Percentiles rank a stretch among this genome's conserved stretches.
These are phyloP conservation scores for Turdus rufiventris DNA, from an alignment of 2,113 vertebrate genomes.

Conservation along the genomic window DNA sequence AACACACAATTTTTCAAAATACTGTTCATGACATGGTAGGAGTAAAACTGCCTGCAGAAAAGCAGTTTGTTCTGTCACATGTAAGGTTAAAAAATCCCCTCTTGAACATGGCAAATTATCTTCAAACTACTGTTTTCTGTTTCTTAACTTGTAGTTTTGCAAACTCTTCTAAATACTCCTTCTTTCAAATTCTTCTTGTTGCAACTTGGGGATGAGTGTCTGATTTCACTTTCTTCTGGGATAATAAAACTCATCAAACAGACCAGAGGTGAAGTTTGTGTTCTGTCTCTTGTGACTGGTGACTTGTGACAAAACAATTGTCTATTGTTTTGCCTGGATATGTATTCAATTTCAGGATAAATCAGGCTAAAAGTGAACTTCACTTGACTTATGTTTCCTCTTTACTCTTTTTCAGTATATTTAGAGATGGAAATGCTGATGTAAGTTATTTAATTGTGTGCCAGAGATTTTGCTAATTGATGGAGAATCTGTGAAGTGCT, in stretches of 20 bases:
- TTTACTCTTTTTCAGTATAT: not conserved
- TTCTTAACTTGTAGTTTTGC: not conserved
- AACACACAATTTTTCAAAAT: not conserved
- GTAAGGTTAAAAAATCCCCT: not conserved
- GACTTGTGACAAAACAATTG: no score
- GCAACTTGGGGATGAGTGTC: not conserved
- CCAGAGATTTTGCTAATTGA: slow-evolving; percentile 1
- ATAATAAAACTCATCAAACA: not conserved
- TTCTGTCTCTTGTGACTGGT: not conserved
- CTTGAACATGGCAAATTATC: not conserved
- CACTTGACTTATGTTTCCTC: slow-evolving; percentile 21
- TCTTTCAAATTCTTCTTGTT: not conserved
- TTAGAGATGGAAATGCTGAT: slow-evolving; percentile 7
- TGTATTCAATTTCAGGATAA: not conserved
- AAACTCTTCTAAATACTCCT: not conserved
- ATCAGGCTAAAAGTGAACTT: slow-evolving; percentile 15
- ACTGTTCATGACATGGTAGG: not conserved
- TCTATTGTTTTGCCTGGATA: slow-evolving; percentile 22
- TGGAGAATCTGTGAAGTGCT: not conserved
- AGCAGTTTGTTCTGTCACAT: not conserved
- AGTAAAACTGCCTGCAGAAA: not conserved
- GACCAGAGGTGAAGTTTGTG: not conserved
- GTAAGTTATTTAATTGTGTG: not conserved
- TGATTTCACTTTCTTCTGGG: not conserved
- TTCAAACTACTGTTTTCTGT: not conserved